Base-by-base conservation (phyloP, 1,140 invertebrate species). In the Drosophila mauritiana region DNA sequence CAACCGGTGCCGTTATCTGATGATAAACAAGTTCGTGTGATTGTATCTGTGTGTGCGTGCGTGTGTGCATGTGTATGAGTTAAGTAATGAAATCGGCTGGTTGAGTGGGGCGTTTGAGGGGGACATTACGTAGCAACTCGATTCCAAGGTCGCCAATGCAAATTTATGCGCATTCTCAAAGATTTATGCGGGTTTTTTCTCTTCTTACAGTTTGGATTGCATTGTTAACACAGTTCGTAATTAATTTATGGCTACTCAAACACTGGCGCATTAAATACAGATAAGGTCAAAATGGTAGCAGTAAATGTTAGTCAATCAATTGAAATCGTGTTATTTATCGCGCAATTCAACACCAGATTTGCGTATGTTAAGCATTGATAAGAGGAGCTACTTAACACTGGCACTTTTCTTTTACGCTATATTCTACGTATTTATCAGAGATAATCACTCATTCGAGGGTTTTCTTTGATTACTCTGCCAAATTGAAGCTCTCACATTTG, bases 181-280 rank as follows among this genome's bases (percentile, higher is more conserved):
- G 83, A 86, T 85, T 86, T 86, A 88, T 86, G 83, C 75, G 62
- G 62, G 39, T 42, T 53, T 55, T 37, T 22, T 40, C 15, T 34
- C 36, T 48, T 73, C 63, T 55, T 69, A 52, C 67, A 55, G 40
- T 69, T 70, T n/a, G 43, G 69, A 49, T 63, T 72, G 76, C 74
- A 86, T 88, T 88, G 83, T 88, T 88, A 82, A 88, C 58, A 82
- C 79, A 76, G 51, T 72, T 68, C 46, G 65, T 78, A 82, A 88
- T 88, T 86, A 82, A 86, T 82, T 86, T 86, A 88, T 78, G 65
- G 55, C 46, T 59, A 69, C 59, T 34, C 37, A 42, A 13, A 58
- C 58, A 40, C 13, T 40, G 15, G 1, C 58, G 31, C 25, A 57
- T 20, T 17, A 17, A 25, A 11, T 31, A 62, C 54, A 63, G 37